Percentiles rank a stretch among this genome's conserved stretches.
phyloP scores from a whole-genome alignment of 2,888 invertebrate species.

The Pachycephus smyrnensis region DNA sequence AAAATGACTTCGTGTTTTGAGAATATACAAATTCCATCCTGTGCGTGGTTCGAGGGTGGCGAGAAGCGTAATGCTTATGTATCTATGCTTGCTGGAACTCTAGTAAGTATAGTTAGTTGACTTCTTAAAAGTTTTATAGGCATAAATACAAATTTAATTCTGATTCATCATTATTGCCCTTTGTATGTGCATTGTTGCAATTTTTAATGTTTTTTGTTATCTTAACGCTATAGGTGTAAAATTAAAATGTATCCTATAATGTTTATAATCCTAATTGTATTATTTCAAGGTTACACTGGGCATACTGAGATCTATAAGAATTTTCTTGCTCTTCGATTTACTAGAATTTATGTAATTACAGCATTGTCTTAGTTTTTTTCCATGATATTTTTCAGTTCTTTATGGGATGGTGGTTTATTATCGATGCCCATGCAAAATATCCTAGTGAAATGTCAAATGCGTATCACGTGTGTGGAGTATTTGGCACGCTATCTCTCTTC shows the following conservation, averaged over 20 bases:
- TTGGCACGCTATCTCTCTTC: conserved; percentile 92
- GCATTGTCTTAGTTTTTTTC: not conserved
- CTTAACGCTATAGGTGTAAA: not conserved
- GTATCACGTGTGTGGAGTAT: conserved; percentile 93
- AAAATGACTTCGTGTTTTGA: conserved; percentile 76
- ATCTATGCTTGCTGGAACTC: conserved; percentile 85
- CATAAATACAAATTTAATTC: not conserved
- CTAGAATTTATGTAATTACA: not conserved
- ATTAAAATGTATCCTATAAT: not conserved
- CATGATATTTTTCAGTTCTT: conserved; percentile 80
- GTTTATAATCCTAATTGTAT: not conserved
- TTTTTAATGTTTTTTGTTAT: conserved; percentile 10
- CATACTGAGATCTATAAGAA: not conserved
- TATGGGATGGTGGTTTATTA: conserved; percentile 97
- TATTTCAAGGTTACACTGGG: not conserved
- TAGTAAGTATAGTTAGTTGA: conserved; percentile 74
- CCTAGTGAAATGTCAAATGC: conserved; percentile 79
- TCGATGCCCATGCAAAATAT: conserved; percentile 90
- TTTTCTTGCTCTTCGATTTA: not conserved
- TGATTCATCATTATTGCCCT: not conserved
- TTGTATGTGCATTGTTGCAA: not conserved
- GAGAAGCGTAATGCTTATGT: conserved; percentile 89
- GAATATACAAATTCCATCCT: conserved; percentile 79
- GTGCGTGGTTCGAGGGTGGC: conserved; percentile 87
- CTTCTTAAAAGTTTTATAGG: conserved; percentile 12